Evolutionary conservation across 2,113 vertebrate genomes (phyloP).

Genomic region (Hemibagrus wyckioides): DNA sequence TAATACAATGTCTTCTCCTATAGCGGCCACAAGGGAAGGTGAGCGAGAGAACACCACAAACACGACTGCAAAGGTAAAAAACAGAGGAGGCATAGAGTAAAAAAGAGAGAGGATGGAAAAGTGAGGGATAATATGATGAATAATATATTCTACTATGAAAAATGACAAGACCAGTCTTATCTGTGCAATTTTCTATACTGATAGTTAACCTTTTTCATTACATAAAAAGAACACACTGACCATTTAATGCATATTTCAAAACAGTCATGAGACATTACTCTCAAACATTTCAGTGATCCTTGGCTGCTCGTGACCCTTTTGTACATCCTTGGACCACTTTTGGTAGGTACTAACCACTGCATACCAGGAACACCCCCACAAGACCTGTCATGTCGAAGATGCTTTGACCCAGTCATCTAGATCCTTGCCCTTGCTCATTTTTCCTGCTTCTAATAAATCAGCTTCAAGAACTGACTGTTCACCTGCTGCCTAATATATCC

Average conservation of each 20-base stretch:
- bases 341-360: too few species aligned
- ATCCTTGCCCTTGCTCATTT: too few species aligned
- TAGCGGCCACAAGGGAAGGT: conserved; percentile 58
- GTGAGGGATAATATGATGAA: not conserved
- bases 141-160: not conserved
- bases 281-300: too few species aligned
- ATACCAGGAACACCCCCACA: too few species aligned
- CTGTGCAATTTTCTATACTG: not conserved
- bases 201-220: not conserved
- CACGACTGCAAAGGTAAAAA: conserved; percentile 69
- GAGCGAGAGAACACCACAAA: conserved; percentile 76
- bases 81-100: conserved; percentile 6
- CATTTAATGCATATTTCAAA: not conserved
- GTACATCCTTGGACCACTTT: too few species aligned
- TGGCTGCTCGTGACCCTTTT: too few species aligned
- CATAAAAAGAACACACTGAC: not conserved
- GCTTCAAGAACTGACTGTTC: too few species aligned
- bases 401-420: too few species aligned
- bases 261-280: not conserved
- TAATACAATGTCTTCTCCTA: conserved; percentile 70
- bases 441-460: too few species aligned
- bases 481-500: too few species aligned
- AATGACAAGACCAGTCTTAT: not conserved
- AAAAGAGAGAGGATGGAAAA: not conserved
- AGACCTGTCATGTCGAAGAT: too few species aligned